Base-by-base conservation (phyloP, 2,888 invertebrate genomes). In the Calameuta pallipes region DNA sequence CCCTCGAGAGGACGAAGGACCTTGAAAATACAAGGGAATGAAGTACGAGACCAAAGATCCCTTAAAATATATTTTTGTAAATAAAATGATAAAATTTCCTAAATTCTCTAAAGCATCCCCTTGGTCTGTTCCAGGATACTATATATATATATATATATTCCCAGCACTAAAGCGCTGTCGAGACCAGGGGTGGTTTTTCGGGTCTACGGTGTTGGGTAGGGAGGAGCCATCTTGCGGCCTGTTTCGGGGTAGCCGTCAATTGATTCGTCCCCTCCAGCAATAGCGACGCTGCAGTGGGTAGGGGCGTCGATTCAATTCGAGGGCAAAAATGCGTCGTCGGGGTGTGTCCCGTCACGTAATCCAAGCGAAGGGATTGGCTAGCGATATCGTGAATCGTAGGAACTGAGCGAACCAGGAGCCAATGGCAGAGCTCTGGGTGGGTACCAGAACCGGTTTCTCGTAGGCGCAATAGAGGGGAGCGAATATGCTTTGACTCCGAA, bases 161-260 rank as follows among this genome's bases (percentile, higher is more conserved):
- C 31, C 15, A 23, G 9, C 2, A 56, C 23, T 23, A 56, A 56
- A 56, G 71, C 71, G 56, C 73, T 75, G 69, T 31, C 75, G 70
- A 79, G 73, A 79, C 15, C 77, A 75, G 37, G 78, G 80, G 77
- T 78, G 71, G 79, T 69, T 74, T 75, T 77, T 80, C 69, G 75
- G 80, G 76, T 37, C 73, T 76, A 73, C 84, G 84, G 87, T 86
- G 87, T 87, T 82, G 86, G 88, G 87, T 82, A 87, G 88, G 90
- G 89, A 90, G 91, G 91, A 91, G 91, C 91, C 91, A 91, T 91
- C 91, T 91, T 91, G 91, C 88, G 90, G 91, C 89, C 86, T 86
- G 84, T 87, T 88, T 89, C 86, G 86, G 88, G 89, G 86, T 84
- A 88, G 87, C 85, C 87, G 88, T 86, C 91, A 91, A 91, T 91